A percentile compares a stretch with the other conserved stretches of the same genome.
Evolutionary conservation across 1,140 invertebrate species (phyloP).

Genomic region (Bombus vancouverensis): DNA sequence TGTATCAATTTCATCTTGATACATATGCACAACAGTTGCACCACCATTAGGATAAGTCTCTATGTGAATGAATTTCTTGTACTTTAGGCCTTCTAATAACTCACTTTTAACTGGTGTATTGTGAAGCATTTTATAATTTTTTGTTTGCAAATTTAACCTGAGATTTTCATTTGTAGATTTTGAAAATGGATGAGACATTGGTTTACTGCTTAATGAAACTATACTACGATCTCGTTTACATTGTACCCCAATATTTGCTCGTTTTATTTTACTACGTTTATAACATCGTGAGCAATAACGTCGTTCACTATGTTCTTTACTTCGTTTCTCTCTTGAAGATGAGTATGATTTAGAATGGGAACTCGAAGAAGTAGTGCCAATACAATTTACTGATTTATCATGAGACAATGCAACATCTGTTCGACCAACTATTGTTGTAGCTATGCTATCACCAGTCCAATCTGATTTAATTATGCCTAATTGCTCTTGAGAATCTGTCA

Average conservation of each 20-base stretch:
- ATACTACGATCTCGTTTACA: constrained; percentile 81
- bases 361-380: constrained; percentile 44
- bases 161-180: constrained; percentile 73
- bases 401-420: constrained; percentile 18
- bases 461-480: constrained; percentile 45
- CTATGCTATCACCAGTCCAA: constrained; percentile 9
- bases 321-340: constrained; percentile 75
- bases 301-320: constrained; percentile 76
- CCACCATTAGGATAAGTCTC: constrained; percentile 98
- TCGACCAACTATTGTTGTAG: not conserved
- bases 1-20: constrained; percentile 94
- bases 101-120: constrained; percentile 76
- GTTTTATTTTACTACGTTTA: constrained; percentile 85
- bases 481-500: constrained; percentile 31
- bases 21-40: constrained; percentile 94
- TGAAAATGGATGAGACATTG: constrained; percentile 58
- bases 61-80: constrained; percentile 90
- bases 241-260: constrained; percentile 85
- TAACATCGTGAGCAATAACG: constrained; percentile 85
- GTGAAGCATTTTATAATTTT: constrained; percentile 78
- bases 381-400: constrained; percentile 56
- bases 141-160: constrained; percentile 79
- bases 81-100: constrained; percentile 85
- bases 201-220: constrained; percentile 72
- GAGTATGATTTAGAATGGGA: constrained; percentile 62